phyloP scores from a whole-genome alignment of 2,888 invertebrate genomes.

The Sympetrum striolatum region DNA sequence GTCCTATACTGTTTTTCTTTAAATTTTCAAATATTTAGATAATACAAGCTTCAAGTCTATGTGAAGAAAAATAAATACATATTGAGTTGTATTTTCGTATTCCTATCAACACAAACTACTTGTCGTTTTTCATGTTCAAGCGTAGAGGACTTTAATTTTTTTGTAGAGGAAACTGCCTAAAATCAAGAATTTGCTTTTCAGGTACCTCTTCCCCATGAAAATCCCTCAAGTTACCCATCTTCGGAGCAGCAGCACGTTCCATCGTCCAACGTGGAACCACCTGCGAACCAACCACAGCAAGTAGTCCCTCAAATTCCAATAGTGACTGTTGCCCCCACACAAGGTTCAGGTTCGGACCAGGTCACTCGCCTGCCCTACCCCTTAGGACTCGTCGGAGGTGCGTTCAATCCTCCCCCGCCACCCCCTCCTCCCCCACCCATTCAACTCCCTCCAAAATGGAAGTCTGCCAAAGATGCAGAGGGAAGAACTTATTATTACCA shows the following conservation, averaged over 20 bases:
- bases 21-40: too few species aligned
- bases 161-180: too few species aligned
- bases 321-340: slow-evolving; percentile 46
- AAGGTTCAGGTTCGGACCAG: slow-evolving; percentile 46
- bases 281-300: slow-evolving; percentile 49
- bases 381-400: slow-evolving; percentile 47
- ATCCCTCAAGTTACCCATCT: slow-evolving; percentile 49
- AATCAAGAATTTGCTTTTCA: neutral
- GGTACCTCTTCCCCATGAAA: slow-evolving; percentile 50
- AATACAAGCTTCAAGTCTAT: too few species aligned
- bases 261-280: slow-evolving; percentile 44
- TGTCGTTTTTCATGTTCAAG: too few species aligned
- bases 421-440: slow-evolving; percentile 55
- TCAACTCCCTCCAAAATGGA: slow-evolving; percentile 85
- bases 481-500: slow-evolving; percentile 94
- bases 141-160: too few species aligned
- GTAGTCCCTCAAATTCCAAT: slow-evolving; percentile 47
- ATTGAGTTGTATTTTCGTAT: too few species aligned
- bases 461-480: slow-evolving; percentile 78
- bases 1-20: too few species aligned
- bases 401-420: slow-evolving; percentile 46
- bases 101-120: too few species aligned
- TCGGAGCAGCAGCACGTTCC: slow-evolving; percentile 45
- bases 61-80: too few species aligned
- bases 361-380: slow-evolving; percentile 45